Percentiles rank a stretch among this genome's conserved stretches.
Evolutionary conservation across 1,140 invertebrate genomes (phyloP).

Genomic region (Philaenus spumarius): DNA sequence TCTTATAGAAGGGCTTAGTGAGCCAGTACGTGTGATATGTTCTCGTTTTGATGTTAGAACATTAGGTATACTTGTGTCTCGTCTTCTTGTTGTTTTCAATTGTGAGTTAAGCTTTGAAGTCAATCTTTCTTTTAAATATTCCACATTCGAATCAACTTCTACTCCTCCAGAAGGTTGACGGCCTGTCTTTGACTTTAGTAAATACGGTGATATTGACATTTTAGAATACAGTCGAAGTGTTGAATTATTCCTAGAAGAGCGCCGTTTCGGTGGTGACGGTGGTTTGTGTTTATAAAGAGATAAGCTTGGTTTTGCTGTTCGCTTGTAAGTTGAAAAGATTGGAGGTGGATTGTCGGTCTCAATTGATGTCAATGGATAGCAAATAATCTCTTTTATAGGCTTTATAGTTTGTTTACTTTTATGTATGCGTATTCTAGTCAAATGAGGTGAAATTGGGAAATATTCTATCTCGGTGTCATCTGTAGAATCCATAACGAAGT

Average conservation of each 20-base stretch:
- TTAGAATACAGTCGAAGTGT: slow-evolving; percentile 58
- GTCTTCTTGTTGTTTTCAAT: neutral
- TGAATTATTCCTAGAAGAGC: slow-evolving; percentile 64
- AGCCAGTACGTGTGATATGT: neutral
- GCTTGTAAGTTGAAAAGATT: slow-evolving; percentile 45
- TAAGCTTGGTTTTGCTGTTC: slow-evolving; percentile 45
- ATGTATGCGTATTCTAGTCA: slow-evolving; percentile 70
- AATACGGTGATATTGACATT: slow-evolving; percentile 34
- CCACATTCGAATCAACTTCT: slow-evolving; percentile 24
- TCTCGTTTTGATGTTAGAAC: neutral
- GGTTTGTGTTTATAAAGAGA: slow-evolving; percentile 21
- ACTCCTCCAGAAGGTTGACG: slow-evolving; percentile 26
- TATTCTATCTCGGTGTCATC: slow-evolving; percentile 59
- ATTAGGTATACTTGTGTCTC: neutral
- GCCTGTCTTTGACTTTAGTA: slow-evolving; percentile 28
- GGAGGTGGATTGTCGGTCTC: slow-evolving; percentile 32
- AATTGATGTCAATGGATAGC: slow-evolving; percentile 48
- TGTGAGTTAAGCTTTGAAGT: slow-evolving; percentile 15
- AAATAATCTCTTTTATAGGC: slow-evolving; percentile 44
- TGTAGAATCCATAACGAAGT: slow-evolving; percentile 1
- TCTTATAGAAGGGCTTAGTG: slow-evolving; percentile 7
- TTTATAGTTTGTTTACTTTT: slow-evolving; percentile 42
- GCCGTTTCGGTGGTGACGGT: slow-evolving; percentile 60
- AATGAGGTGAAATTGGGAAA: slow-evolving; percentile 69
- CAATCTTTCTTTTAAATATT: slow-evolving; percentile 23